Base-by-base conservation (phyloP, 2,113 vertebrate genomes). In the Mustela nigripes region DNA sequence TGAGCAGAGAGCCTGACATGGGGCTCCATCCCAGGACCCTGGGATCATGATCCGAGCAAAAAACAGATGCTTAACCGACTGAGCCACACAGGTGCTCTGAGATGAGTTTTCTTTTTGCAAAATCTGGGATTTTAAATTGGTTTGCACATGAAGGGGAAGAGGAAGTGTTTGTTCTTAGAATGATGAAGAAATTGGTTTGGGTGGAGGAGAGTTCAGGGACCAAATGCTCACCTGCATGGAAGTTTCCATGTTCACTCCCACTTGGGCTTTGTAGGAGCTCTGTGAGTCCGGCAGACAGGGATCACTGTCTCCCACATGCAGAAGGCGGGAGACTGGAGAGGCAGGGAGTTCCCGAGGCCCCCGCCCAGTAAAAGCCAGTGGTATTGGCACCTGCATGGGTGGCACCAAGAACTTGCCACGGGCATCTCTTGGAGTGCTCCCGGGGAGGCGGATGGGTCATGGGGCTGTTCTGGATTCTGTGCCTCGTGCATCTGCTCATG, bases 211-310 rank as follows among this genome's bases (percentile, higher is more conserved):
- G 14, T 48, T 24, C 31, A 53, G 45, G 36, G 86, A n/a, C n/a
- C 1, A 83, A 79, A 65, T 7, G 28, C 22, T 19, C 26, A 81
- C 33, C 0, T 39, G 36, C 15, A 0, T 7, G 24, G 36, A n/a
- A 28, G 12, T 85, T 62, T 95, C 58, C 26, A 36, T 39, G 63
- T 91, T 28, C 62, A 31, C 19, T n/a, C 2, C 26, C 33, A 4
- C 33, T 8, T 33, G 58, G 82, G 39, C 36, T 96, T 93, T 86
- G 45, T 26, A 42, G 58, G 83, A 56, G 0, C 39, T 21, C 65
- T 2, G 19, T 2, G 22, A 11, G 19, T n/a, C 3, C 0, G 62
- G 28, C 0, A 22, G 12, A 26, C 0, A 1, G 78, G 5, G 42
- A 11, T 24, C 11, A 1, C 21, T 18, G 14, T 56, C 19, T 45